Base-by-base conservation (phyloP, 2,888 invertebrate genomes). In the Leucania comma region DNA sequence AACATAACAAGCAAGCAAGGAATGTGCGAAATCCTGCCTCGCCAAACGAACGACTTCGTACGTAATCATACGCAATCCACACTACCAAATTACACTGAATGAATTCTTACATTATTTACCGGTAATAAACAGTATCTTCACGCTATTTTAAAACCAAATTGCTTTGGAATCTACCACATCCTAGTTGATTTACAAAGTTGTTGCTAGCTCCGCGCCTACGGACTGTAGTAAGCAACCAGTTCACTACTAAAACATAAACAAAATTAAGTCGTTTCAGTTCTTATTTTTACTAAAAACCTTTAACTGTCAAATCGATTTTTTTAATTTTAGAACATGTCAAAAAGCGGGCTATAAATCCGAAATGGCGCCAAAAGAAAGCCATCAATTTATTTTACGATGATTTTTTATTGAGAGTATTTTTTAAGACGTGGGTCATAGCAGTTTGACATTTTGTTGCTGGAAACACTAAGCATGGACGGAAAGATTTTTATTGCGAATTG, bases 301-400 rank as follows among this genome's bases (percentile, higher is more conserved):
- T 20, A 38, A 64, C 64, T 63, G 67, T 69, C 70, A 72, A 70
- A 72, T 85, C 87, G 38, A 53, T 38, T 78, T 90, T n/a, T 90
- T 89, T 83, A 87, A 82, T 74, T 72, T 75, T 60, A 26, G 71
- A 74, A 77, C 71, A 68, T 73, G 67, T 78, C 65, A 78, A 87
- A 88, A 87, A 87, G 86, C 83, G 75, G 74, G 84, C 89, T 87
- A 89, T 93, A 94, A 94, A 92, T 88, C 73, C 26, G 88, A 90
- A 89, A 91, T 91, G 90, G 89, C 88, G 81, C 86, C 76, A 79
- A 86, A 91, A 92, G 93, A 92, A 93, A 92, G 92, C 89, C 92
- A 91, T 91, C 75, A 80, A 82, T 80, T 92, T 89, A 92, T 75
- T 93, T 94, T 91, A 93, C 91, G 92, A 93, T 90, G 60, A 63